Conservation (phyloP, 2,113 vertebrate species). For the Gymnocephalus cernua region DNA sequence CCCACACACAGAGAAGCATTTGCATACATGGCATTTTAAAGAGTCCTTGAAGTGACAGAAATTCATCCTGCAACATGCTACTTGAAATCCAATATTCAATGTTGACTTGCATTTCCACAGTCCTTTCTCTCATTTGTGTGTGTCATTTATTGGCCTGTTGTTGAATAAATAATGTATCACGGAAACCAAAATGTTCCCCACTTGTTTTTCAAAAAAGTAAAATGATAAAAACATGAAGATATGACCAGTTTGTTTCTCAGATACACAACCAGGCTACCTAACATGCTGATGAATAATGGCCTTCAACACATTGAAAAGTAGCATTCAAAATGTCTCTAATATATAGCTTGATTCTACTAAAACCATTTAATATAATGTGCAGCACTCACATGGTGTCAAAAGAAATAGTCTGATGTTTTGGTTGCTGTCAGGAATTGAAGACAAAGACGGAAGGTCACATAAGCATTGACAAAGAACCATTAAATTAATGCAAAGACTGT, state of each 20-base stretch:
- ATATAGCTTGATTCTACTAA: conserved; percentile 3
- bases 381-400: conserved; percentile 30
- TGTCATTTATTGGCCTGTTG: not conserved
- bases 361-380: conserved; percentile 19
- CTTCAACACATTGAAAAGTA: not conserved
- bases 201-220: not conserved
- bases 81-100: not conserved
- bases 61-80: not conserved
- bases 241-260: conserved; percentile 71
- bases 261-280: conserved; percentile 72
- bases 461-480: conserved; percentile 53
- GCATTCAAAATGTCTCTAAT: not conserved
- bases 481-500: conserved; percentile 57
- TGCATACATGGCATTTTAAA: conserved; percentile 39
- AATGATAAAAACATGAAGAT: not conserved
- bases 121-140: not conserved
- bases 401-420: conserved; percentile 34
- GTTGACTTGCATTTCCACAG: not conserved
- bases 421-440: conserved; percentile 52
- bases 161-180: conserved; percentile 1
- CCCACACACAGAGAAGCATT: conserved; percentile 33
- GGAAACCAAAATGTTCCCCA: not conserved
- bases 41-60: conserved; percentile 23
- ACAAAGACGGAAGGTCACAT: conserved; percentile 61
- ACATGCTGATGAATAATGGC: conserved; percentile 65